These are phyloP conservation scores for Drosophila orena DNA, from an alignment of 1,140 invertebrate species.

Conservation along the genomic window DNA sequence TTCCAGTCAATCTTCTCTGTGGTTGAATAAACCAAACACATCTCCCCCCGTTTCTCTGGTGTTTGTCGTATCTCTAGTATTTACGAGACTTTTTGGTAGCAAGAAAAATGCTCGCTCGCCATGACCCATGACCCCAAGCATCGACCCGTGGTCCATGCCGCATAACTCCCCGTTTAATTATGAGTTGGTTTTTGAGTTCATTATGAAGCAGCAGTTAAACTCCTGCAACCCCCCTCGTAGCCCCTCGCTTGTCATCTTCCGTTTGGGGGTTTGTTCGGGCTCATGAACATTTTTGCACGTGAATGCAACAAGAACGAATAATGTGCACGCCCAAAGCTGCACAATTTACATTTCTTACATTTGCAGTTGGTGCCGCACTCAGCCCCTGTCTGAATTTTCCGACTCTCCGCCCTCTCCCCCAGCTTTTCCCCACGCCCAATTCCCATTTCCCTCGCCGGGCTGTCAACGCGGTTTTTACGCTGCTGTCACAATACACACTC, in stretches of 20 bases:
- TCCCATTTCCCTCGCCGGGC: slow-evolving; percentile 62
- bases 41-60: slow-evolving; percentile 39
- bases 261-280: slow-evolving; percentile 37
- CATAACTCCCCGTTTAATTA: slow-evolving; percentile 82
- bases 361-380: slow-evolving; percentile 48
- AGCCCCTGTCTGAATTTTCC: slow-evolving; percentile 3
- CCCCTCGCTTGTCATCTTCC: slow-evolving; percentile 23
- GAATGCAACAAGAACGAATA: slow-evolving; percentile 63
- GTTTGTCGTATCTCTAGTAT: slow-evolving; percentile 18
- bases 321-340: slow-evolving; percentile 65
- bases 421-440: slow-evolving; percentile 31
- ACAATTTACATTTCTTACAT: slow-evolving; percentile 82
- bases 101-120: slow-evolving; percentile 46
- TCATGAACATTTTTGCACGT: slow-evolving; percentile 77
- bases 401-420: not conserved
- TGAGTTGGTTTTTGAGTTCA: slow-evolving; percentile 79
- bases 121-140: slow-evolving; percentile 31
- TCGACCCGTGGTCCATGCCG: slow-evolving; percentile 61
- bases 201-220: slow-evolving; percentile 55
- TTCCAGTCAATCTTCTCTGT: slow-evolving; percentile 50
- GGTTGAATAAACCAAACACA: slow-evolving; percentile 35
- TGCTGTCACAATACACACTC: slow-evolving; percentile 74
- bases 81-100: slow-evolving; percentile 46
- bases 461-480: slow-evolving; percentile 78
- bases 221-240: not conserved